Percentiles rank a stretch among this genome's conserved stretches.
phyloP scores from a whole-genome alignment of 2,888 invertebrate species.

The Cyrtodaria siliqua region DNA sequence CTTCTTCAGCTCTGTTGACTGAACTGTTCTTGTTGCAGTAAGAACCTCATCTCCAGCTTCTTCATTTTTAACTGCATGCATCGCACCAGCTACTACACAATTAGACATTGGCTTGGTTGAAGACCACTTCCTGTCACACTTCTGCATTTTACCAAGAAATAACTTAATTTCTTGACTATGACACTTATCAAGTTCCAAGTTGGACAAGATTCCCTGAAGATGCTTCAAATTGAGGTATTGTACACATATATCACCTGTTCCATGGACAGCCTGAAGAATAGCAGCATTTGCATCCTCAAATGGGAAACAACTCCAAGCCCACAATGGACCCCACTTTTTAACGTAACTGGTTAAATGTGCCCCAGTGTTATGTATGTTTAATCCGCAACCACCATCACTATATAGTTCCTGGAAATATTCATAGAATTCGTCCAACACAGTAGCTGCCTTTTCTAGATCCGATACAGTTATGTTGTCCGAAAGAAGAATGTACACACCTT shows the following conservation, averaged over 20 bases:
- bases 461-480: slow-evolving; percentile 5
- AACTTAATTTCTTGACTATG: too few relatives aligned
- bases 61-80: neutral
- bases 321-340: slow-evolving; percentile 9
- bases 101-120: too few relatives aligned
- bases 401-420: slow-evolving; percentile 8
- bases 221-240: slow-evolving; percentile 3
- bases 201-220: neutral
- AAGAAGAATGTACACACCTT: slow-evolving; percentile 9
- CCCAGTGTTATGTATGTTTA: slow-evolving; percentile 35
- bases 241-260: neutral
- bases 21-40: neutral
- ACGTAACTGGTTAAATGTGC: slow-evolving; percentile 18
- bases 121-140: too few relatives aligned
- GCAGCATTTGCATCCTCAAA: neutral
- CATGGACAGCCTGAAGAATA: neutral
- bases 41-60: neutral
- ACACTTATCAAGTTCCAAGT: too few relatives aligned
- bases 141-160: too few relatives aligned
- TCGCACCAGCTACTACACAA: neutral
- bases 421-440: slow-evolving; percentile 19
- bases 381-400: slow-evolving; percentile 17
- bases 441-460: slow-evolving; percentile 11
- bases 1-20: neutral
- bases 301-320: neutral